phyloP scores from a whole-genome alignment of 2,113 vertebrate genomes.

The Sylvietta virens region DNA sequence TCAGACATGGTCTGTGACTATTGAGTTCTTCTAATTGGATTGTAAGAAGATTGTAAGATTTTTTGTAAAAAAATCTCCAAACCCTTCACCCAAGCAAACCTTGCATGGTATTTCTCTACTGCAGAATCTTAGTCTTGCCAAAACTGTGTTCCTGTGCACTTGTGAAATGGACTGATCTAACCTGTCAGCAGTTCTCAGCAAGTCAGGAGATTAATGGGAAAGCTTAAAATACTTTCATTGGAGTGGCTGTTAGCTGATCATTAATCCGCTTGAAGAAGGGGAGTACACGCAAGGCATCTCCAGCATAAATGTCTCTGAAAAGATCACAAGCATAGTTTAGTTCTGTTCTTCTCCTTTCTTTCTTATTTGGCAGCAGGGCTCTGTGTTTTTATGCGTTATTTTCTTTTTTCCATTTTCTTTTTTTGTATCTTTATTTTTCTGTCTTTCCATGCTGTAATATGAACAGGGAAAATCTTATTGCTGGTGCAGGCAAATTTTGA shows the following conservation, averaged over 20 bases:
- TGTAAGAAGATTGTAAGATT: background rate
- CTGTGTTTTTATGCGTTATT: background rate
- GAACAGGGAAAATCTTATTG: background rate
- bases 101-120: background rate
- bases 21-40: background rate
- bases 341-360: background rate
- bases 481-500: background rate
- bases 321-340: background rate
- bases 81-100: background rate
- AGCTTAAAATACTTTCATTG: constrained; percentile 33
- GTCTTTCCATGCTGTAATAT: background rate
- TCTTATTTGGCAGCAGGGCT: background rate
- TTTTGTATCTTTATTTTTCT: background rate
- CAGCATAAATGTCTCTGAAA: background rate
- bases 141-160: background rate
- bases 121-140: background rate
- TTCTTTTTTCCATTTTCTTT: background rate
- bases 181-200: constrained; percentile 49
- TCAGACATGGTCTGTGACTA: background rate
- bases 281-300: background rate
- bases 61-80: background rate
- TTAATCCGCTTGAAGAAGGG: constrained; percentile 26
- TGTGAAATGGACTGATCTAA: constrained; percentile 33
- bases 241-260: background rate
- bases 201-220: constrained; percentile 26